phyloP scores from a whole-genome alignment of 92 coral and sea anemone genomes.

The Ricordea florida region DNA sequence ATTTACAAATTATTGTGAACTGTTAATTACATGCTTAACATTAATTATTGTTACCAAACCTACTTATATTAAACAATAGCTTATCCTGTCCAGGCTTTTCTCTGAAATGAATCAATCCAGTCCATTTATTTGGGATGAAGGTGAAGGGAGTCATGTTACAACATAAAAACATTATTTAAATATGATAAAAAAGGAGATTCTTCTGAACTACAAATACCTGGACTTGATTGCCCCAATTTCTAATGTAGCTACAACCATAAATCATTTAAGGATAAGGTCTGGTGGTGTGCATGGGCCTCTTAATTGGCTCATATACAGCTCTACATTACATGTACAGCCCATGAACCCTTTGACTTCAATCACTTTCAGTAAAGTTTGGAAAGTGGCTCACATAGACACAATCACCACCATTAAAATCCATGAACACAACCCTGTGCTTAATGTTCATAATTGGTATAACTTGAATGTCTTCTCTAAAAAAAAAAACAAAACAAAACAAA shows the following conservation, averaged over 20 bases:
- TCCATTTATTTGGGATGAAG: too few relatives aligned
- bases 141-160: too few relatives aligned
- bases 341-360: not conserved
- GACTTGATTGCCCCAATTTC: too few relatives aligned
- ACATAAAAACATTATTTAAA: not conserved
- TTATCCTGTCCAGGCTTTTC: too few relatives aligned
- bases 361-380: slow-evolving; percentile 18
- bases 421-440: slow-evolving; percentile 1
- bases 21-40: too few relatives aligned
- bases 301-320: not conserved
- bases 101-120: too few relatives aligned
- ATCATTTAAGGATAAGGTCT: not conserved
- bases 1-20: too few relatives aligned
- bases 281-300: not conserved
- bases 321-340: not conserved
- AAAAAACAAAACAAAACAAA: not conserved
- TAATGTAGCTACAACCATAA: slow-evolving; percentile 5
- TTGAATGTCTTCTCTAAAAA: slow-evolving; percentile 1
- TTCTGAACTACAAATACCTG: not conserved
- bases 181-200: not conserved
- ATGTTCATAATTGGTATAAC: slow-evolving; percentile 3
- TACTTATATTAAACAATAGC: too few relatives aligned
- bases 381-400: slow-evolving; percentile 24
- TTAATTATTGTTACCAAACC: too few relatives aligned
- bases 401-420: not conserved